Conservation (phyloP, 2,113 vertebrate species). For the Lamprotornis superbus region DNA sequence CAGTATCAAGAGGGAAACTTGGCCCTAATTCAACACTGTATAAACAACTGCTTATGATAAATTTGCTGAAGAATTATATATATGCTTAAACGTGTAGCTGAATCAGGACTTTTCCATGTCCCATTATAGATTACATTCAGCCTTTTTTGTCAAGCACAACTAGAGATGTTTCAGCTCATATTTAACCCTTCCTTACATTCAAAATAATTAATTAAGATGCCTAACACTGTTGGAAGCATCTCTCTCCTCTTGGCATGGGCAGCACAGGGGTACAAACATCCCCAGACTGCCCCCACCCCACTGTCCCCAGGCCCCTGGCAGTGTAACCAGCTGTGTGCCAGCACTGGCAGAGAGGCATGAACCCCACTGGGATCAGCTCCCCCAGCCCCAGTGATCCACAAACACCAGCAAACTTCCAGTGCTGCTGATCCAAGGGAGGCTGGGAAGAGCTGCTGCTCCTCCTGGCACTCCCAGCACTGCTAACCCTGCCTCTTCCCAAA, state of each 20-base stretch:
- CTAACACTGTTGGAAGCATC: background rate
- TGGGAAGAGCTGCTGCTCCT: background rate
- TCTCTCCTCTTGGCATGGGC: background rate
- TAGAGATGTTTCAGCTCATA: background rate
- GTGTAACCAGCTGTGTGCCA: background rate
- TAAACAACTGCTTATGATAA: background rate
- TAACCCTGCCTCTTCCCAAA: background rate
- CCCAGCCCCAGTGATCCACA: accelerated
- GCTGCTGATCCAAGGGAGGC: background rate
- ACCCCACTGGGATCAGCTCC: background rate
- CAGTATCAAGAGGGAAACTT: background rate
- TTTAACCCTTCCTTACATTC: background rate
- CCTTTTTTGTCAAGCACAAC: background rate
- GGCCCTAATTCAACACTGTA: background rate
- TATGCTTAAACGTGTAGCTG: background rate
- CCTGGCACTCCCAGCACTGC: background rate
- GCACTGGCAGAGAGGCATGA: background rate
- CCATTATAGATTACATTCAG: background rate
- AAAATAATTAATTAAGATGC: background rate
- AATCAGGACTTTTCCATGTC: background rate
- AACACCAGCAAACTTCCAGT: background rate
- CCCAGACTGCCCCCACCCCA: no score
- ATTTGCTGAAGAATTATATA: background rate
- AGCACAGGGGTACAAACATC: background rate
- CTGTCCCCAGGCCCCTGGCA: background rate